Conservation (phyloP, 2,797 vertebrate genomes). For the Alauda arvensis region DNA sequence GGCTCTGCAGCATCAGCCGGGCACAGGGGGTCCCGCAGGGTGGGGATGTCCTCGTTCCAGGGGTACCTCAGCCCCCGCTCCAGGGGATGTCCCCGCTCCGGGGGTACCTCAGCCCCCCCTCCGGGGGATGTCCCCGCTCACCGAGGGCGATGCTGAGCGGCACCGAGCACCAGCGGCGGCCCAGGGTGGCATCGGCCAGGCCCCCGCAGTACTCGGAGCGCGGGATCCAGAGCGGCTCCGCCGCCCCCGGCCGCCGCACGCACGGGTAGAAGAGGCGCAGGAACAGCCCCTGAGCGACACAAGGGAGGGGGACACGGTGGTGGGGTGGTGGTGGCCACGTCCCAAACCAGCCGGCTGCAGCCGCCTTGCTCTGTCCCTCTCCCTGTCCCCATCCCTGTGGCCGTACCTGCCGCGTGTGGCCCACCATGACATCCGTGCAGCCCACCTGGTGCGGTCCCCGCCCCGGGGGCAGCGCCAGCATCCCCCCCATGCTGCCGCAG, state of each 20-base stretch:
- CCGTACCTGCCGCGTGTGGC: slow-evolving; percentile 55
- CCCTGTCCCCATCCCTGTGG: background rate
- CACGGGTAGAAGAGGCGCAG: slow-evolving; percentile 75
- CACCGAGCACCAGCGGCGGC: slow-evolving; percentile 46
- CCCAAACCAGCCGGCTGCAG: background rate
- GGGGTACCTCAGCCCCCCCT: no score
- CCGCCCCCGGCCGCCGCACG: background rate
- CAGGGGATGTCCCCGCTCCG: no score
- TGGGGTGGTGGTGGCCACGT: accelerated
- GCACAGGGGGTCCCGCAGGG: background rate
- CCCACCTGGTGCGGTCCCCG: slow-evolving; percentile 59
- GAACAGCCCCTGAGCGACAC: slow-evolving; percentile 66
- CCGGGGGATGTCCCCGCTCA: slow-evolving; percentile 29
- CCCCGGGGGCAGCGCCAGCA: slow-evolving; percentile 42
- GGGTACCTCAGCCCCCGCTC: background rate
- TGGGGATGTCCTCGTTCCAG: no score
- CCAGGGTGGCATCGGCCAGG: slow-evolving; percentile 38
- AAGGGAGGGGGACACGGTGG: background rate
- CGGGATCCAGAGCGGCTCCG: slow-evolving; percentile 67
- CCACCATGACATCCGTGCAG: slow-evolving; percentile 73
- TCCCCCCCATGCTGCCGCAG: slow-evolving; percentile 60
- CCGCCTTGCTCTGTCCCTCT: background rate
- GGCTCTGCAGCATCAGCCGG: background rate
- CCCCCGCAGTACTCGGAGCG: slow-evolving; percentile 62
- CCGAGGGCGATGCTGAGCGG: slow-evolving; percentile 58